Conservation (phyloP, 2,888 invertebrate species). For the Meiosimyza platycephala region DNA sequence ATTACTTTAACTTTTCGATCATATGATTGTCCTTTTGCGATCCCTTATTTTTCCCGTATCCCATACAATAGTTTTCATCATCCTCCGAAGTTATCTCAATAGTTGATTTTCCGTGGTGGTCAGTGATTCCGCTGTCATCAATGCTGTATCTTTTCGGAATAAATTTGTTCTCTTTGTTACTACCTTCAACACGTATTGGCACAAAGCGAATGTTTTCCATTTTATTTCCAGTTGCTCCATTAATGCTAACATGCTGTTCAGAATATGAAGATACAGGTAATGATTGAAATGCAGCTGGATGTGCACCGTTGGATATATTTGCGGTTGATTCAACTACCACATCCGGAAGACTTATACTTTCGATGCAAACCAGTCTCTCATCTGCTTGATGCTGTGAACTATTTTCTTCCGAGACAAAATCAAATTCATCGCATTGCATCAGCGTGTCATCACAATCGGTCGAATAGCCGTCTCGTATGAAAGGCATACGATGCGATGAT, state of each 20-base stretch:
- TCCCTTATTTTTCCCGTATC: conserved; percentile 27
- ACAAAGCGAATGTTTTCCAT: conserved; percentile 64
- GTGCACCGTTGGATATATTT: conserved; percentile 28
- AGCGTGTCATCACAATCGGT: conserved; percentile 65
- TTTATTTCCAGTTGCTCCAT: conserved; percentile 60
- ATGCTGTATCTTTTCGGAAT: conserved; percentile 56
- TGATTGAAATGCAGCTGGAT: not conserved
- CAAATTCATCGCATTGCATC: conserved; percentile 62
- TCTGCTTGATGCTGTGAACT: conserved; percentile 41
- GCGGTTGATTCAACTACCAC: conserved; percentile 67
- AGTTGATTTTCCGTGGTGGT: conserved; percentile 43
- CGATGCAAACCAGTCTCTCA: conserved; percentile 64
- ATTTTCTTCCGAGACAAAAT: conserved; percentile 48
- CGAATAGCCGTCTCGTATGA: conserved; percentile 62
- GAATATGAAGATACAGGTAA: conserved; percentile 40
- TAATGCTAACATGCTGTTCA: conserved; percentile 65
- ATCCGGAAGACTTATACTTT: conserved; percentile 67
- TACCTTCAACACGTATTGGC: conserved; percentile 61
- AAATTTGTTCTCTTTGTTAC: not conserved
- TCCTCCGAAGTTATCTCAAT: conserved; percentile 61
- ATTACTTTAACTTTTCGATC: conserved; percentile 48
- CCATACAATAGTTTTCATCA: conserved; percentile 43
- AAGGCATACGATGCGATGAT: conserved; percentile 46
- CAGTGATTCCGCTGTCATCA: conserved; percentile 58
- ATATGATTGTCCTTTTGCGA: conserved; percentile 33